Evolutionary conservation across 1,140 invertebrate genomes (phyloP).

Genomic region (Ostrea edulis): DNA sequence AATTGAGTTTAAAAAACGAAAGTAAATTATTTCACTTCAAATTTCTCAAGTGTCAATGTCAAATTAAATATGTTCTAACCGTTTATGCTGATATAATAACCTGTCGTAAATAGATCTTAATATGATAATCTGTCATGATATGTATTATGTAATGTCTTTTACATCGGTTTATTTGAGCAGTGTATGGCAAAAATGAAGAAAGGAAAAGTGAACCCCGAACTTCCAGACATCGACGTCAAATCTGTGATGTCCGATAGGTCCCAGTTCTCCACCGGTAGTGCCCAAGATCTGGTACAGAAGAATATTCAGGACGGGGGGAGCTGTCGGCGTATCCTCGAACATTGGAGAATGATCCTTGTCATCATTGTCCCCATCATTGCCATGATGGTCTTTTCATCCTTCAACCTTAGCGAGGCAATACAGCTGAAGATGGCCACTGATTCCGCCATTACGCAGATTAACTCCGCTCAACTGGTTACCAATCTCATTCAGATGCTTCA

Average conservation of each 20-base stretch:
- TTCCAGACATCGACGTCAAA: not conserved
- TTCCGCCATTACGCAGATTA: not conserved
- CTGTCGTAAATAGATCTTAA: too few species aligned
- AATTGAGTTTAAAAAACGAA: too few species aligned
- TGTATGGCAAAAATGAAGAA: not conserved
- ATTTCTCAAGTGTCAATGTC: too few species aligned
- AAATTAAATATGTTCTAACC: too few species aligned
- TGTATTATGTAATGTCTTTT: too few species aligned
- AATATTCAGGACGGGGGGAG: not conserved
- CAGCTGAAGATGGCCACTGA: not conserved
- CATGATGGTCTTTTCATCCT: constrained; percentile 26
- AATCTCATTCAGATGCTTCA: not conserved
- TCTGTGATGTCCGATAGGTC: not conserved
- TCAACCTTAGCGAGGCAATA: not conserved
- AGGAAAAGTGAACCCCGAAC: not conserved
- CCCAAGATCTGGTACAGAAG: not conserved
- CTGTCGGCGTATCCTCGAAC: not conserved
- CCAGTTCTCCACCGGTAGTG: not conserved
- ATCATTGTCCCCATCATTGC: constrained; percentile 17
- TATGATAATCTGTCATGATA: too few species aligned
- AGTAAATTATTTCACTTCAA: too few species aligned
- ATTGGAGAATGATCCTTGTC: constrained; percentile 43
- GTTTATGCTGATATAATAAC: too few species aligned
- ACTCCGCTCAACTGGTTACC: not conserved
- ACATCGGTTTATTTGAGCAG: too few species aligned